Evolutionary conservation across 2,113 vertebrate genomes (phyloP).

Genomic region (Leptocoma aspasia): DNA sequence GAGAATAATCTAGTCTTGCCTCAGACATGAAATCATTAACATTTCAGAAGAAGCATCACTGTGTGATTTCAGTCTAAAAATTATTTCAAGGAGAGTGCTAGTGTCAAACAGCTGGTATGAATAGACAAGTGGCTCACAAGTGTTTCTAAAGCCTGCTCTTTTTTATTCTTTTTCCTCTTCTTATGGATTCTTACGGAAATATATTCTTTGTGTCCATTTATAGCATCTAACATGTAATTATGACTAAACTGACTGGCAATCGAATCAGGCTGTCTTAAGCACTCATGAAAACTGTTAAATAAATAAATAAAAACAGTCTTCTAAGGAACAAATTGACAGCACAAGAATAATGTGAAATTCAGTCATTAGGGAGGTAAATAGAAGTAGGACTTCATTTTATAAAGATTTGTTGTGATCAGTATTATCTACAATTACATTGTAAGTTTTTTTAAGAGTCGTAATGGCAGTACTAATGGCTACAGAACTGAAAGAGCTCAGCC

Average conservation of each 20-base stretch:
- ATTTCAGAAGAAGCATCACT: background rate
- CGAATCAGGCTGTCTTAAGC: background rate
- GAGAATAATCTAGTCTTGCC: background rate
- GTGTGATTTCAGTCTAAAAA: constrained; percentile 13
- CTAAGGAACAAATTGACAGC: background rate
- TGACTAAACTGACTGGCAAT: background rate
- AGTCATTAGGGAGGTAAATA: background rate
- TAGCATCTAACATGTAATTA: background rate
- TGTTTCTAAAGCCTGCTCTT: background rate
- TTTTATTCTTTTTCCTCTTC: background rate
- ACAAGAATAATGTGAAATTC: background rate
- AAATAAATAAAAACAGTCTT: background rate
- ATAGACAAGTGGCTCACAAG: constrained; percentile 28
- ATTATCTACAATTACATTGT: background rate
- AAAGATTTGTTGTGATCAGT: background rate
- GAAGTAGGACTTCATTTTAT: background rate
- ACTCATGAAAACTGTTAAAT: background rate
- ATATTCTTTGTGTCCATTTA: background rate
- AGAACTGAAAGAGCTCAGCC: background rate
- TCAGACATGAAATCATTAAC: constrained; percentile 1
- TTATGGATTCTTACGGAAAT: background rate
- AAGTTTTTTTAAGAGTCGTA: background rate
- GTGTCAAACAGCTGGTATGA: constrained; percentile 18
- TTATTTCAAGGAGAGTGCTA: constrained; percentile 6
- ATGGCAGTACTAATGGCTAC: background rate